A percentile compares a stretch with the other conserved stretches of the same genome.
These are phyloP conservation scores for Sebastes steindachneri DNA, from an alignment of 2,797 vertebrate species.

Conservation along the genomic window DNA sequence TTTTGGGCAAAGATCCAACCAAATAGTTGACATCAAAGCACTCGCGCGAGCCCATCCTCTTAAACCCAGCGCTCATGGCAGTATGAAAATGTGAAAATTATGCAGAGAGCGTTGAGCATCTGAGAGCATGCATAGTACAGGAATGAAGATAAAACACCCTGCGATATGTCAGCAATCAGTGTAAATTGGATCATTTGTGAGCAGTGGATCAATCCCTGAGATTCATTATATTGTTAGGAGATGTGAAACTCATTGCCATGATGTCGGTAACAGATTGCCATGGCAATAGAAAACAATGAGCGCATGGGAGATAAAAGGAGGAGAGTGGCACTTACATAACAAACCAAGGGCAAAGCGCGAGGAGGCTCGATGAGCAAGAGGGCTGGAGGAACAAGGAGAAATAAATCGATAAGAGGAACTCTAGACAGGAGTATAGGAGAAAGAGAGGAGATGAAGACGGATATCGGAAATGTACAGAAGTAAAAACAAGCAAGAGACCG, in stretches of 20 bases:
- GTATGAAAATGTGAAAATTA: constrained; percentile 53
- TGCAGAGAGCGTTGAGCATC: constrained; percentile 31
- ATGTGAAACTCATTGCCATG: constrained; percentile 49
- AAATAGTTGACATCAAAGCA: constrained; percentile 62
- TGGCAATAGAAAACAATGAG: constrained; percentile 63
- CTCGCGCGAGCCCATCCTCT: constrained; percentile 36
- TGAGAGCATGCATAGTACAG: constrained; percentile 16
- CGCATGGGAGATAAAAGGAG: constrained; percentile 44
- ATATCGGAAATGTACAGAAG: constrained; percentile 56
- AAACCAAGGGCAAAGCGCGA: constrained; percentile 56
- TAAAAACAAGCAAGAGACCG: constrained; percentile 45
- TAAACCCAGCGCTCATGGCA: constrained; percentile 34
- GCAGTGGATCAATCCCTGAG: constrained; percentile 42
- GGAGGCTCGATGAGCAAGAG: constrained; percentile 27
- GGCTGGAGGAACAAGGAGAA: constrained; percentile 31
- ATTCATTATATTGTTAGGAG: constrained; percentile 51
- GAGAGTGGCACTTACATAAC: constrained; percentile 64
- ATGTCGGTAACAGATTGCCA: constrained; percentile 59
- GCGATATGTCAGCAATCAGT: constrained; percentile 36
- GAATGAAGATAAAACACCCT: constrained; percentile 50
- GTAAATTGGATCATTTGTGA: constrained; percentile 50
- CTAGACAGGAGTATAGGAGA: constrained; percentile 35
- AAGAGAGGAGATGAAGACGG: constrained; percentile 46
- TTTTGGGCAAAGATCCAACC: constrained; percentile 42
- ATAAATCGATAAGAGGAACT: constrained; percentile 65